phyloP scores from a whole-genome alignment of 2,797 vertebrate species.

The Peromyscus attwateri region DNA sequence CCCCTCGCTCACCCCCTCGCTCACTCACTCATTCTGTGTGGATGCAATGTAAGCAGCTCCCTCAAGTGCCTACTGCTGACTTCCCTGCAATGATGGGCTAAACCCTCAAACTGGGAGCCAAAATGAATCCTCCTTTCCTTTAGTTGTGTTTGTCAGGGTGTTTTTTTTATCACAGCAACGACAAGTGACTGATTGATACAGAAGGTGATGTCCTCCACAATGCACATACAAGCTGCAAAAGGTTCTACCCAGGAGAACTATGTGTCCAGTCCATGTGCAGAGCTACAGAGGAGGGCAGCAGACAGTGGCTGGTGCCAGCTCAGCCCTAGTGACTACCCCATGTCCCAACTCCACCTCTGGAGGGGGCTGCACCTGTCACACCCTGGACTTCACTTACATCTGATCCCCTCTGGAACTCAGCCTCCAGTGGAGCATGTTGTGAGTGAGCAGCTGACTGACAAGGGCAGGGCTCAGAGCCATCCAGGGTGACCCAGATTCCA shows the following conservation, averaged over 20 bases:
- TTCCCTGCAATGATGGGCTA: not conserved
- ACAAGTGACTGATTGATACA: not conserved
- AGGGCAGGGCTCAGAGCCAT: not conserved
- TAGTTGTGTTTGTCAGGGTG: not conserved
- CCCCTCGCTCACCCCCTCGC: not conserved
- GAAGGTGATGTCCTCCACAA: not conserved
- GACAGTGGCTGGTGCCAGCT: not conserved
- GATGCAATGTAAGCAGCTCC: not conserved
- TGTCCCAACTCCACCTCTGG: not conserved
- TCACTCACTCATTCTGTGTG: not conserved
- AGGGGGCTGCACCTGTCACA: not conserved
- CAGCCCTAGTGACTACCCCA: not conserved
- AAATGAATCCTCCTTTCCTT: not conserved
- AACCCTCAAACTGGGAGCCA: not conserved
- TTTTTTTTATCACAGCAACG: not conserved
- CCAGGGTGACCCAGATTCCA: constrained; percentile 44
- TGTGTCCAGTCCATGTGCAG: not conserved
- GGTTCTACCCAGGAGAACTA: not conserved
- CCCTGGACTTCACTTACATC: not conserved
- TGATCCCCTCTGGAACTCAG: not conserved
- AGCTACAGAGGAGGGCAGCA: not conserved
- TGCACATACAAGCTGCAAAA: not conserved
- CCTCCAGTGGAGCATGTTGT: not conserved
- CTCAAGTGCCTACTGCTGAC: not conserved
- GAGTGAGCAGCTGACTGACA: constrained; percentile 20